Evolutionary conservation across 2,888 invertebrate genomes (phyloP).

Genomic region (Onchidella celtica): DNA sequence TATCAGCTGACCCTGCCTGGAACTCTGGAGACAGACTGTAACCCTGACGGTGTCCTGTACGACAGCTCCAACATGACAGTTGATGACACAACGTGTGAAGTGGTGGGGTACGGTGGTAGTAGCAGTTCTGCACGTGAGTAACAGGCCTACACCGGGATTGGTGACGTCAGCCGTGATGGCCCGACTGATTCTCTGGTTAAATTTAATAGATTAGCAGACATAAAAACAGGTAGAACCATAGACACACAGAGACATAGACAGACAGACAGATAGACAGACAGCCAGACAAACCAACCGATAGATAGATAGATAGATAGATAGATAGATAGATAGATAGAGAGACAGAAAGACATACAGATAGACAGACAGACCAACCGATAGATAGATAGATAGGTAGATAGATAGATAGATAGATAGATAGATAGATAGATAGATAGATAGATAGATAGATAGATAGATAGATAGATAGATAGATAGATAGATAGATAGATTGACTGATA

Average conservation of each 20-base stretch:
- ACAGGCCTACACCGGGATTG: too few relatives aligned
- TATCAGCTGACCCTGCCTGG: background rate
- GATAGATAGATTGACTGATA: too few relatives aligned
- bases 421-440: background rate
- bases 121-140: background rate
- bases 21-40: background rate
- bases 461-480: background rate
- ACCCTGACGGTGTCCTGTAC: background rate
- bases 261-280: too few relatives aligned
- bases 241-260: background rate
- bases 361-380: too few relatives aligned
- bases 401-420: background rate
- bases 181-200: too few relatives aligned
- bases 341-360: too few relatives aligned
- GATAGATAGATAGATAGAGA: too few relatives aligned
- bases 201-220: background rate
- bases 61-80: background rate
- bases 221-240: background rate
- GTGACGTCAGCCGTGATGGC: too few relatives aligned
- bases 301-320: background rate
- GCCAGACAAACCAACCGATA: background rate
- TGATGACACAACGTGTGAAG: background rate
- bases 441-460: background rate
- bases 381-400: too few relatives aligned
- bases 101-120: slow-evolving; percentile 21